Conservation (phyloP, 35 echinoderm and acorn worm genomes). For the Antedon bifida region DNA sequence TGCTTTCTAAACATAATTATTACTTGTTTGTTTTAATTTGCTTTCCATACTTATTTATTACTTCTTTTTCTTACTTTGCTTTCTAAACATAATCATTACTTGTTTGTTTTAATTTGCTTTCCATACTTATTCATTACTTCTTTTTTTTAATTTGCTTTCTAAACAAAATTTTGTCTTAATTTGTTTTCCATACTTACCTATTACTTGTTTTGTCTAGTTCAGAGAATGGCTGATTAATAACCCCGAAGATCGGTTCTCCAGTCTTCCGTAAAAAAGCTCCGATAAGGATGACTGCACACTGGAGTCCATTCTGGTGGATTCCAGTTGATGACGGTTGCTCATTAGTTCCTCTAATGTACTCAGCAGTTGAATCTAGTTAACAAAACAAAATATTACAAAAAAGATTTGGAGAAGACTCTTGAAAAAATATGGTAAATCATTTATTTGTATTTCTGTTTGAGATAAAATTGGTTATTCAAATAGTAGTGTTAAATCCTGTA, state of each 20-base stretch:
- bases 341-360: slow-evolving; percentile 69
- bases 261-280: slow-evolving; percentile 52
- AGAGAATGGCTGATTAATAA: slow-evolving; percentile 85
- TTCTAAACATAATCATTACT: too few species aligned
- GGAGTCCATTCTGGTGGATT: slow-evolving; percentile 46
- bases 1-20: too few species aligned
- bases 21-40: background rate
- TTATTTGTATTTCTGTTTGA: too few species aligned
- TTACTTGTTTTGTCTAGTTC: slow-evolving; percentile 12
- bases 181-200: slow-evolving; percentile 22
- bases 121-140: slow-evolving; percentile 16
- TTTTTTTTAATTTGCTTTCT: background rate
- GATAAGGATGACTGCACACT: slow-evolving; percentile 67
- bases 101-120: too few species aligned
- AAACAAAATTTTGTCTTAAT: too few species aligned
- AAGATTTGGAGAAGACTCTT: too few species aligned
- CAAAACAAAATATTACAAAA: too few species aligned
- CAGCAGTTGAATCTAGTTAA: slow-evolving; percentile 58
- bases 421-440: too few species aligned
- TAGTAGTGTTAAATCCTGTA: too few species aligned
- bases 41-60: too few species aligned
- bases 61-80: too few species aligned
- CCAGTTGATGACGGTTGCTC: slow-evolving; percentile 27
- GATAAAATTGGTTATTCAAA: too few species aligned
- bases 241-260: slow-evolving; percentile 56